Percentiles rank a stretch among this genome's conserved stretches.
phyloP scores from a whole-genome alignment of 1,140 invertebrate genomes.

The Drosophila erecta region DNA sequence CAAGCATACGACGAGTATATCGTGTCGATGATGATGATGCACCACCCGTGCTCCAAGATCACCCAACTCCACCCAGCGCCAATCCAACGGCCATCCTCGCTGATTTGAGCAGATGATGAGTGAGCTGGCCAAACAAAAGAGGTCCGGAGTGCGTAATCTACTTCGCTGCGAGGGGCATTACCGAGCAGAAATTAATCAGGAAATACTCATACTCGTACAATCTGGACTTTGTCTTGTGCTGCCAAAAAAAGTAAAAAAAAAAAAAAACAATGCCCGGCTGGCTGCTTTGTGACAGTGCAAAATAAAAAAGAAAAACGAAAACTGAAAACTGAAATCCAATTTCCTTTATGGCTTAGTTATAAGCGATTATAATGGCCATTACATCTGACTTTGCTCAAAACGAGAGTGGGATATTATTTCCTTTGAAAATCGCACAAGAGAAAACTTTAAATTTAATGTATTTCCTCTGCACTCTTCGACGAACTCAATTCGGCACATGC shows the following conservation, averaged over 20 bases:
- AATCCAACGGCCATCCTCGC: not conserved
- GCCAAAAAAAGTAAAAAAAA: slow-evolving; percentile 25
- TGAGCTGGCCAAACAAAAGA: slow-evolving; percentile 35
- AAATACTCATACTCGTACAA: slow-evolving; percentile 42
- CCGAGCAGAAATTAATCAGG: slow-evolving; percentile 71
- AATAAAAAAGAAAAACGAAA: not conserved
- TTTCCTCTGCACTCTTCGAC: slow-evolving; percentile 19
- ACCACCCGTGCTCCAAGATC: slow-evolving; percentile 31
- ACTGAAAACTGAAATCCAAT: slow-evolving; percentile 38
- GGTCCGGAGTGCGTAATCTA: slow-evolving; percentile 28
- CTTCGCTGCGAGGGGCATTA: slow-evolving; percentile 38
- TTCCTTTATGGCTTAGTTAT: slow-evolving; percentile 50
- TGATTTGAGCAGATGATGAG: slow-evolving; percentile 26
- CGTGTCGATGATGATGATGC: slow-evolving; percentile 17
- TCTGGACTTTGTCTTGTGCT: slow-evolving; percentile 39
- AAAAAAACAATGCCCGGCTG: not conserved
- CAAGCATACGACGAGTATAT: slow-evolving; percentile 1
- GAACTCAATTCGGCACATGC: slow-evolving; percentile 27
- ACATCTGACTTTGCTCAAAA: slow-evolving; percentile 28
- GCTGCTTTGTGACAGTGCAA: slow-evolving; percentile 41
- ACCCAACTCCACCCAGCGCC: slow-evolving; percentile 16
- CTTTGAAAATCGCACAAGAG: slow-evolving; percentile 25
- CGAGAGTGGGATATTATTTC: not conserved
- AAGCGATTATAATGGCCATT: slow-evolving; percentile 47
- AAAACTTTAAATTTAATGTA: slow-evolving; percentile 42